A percentile compares a stretch with the other conserved stretches of the same genome.
Evolutionary conservation across 2,888 invertebrate genomes (phyloP).

Genomic region (Clistopyga incitator): DNA sequence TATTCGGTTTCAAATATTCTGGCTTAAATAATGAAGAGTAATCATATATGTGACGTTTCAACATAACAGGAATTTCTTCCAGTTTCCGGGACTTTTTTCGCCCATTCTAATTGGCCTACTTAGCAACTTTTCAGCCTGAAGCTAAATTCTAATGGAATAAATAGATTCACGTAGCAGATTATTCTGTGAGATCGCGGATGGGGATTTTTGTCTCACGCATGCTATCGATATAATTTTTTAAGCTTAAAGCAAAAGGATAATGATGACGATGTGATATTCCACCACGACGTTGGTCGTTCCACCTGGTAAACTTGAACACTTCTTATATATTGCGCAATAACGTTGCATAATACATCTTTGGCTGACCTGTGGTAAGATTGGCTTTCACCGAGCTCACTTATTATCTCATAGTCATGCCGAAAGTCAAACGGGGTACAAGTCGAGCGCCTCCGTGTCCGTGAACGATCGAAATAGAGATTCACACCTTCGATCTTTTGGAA

Average conservation of each 20-base stretch:
- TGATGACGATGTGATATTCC: conserved; percentile 41
- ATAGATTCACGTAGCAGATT: neutral
- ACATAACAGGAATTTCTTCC: too few species aligned
- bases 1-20: too few species aligned
- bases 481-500: too few species aligned
- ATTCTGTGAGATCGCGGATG: neutral
- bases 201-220: conserved; percentile 6
- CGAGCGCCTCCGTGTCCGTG: conserved; percentile 16
- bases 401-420: conserved; percentile 76
- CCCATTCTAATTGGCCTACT: too few species aligned
- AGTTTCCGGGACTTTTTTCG: too few species aligned
- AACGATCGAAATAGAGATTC: neutral
- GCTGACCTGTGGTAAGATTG: conserved; percentile 75
- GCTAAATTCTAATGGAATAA: neutral
- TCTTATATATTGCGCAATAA: conserved; percentile 77
- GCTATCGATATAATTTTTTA: neutral
- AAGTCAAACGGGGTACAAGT: conserved; percentile 49
- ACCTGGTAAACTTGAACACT: conserved; percentile 72
- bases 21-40: too few species aligned
- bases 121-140: too few species aligned
- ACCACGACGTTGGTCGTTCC: conserved; percentile 49
- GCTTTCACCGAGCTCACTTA: conserved; percentile 79
- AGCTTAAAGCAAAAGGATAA: conserved; percentile 4
- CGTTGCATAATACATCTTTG: conserved; percentile 76
- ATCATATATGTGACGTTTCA: too few species aligned